Conservation (phyloP, 2,113 vertebrate species). For the Etheostoma spectabile region DNA sequence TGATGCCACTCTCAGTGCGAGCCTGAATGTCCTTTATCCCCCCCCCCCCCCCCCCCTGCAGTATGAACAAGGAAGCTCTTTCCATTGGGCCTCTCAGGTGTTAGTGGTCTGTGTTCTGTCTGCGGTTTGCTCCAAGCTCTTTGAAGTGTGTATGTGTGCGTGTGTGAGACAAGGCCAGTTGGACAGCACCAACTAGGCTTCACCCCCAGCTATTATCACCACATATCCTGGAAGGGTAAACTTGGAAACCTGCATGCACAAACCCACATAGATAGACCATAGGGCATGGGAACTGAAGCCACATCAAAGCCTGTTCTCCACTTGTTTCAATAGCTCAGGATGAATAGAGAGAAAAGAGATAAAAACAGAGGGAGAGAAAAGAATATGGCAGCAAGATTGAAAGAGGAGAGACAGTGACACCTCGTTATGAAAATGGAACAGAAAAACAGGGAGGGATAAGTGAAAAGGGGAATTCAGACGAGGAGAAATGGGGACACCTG, state of each 20-base stretch:
- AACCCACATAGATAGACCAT: slow-evolving; percentile 35
- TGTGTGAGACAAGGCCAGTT: background rate
- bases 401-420: slow-evolving; percentile 29
- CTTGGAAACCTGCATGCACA: slow-evolving; percentile 46
- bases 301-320: slow-evolving; percentile 58
- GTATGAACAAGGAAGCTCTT: slow-evolving; percentile 49
- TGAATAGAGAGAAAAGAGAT: slow-evolving; percentile 23
- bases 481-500: slow-evolving; percentile 29
- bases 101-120: slow-evolving; percentile 44
- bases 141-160: slow-evolving; percentile 40
- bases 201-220: slow-evolving; percentile 44
- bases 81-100: slow-evolving; percentile 41
- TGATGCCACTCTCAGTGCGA: slow-evolving; percentile 17
- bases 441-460: background rate
- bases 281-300: slow-evolving; percentile 56
- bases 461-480: slow-evolving; percentile 1
- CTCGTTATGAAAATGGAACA: slow-evolving; percentile 37
- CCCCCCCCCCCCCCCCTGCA: slow-evolving; percentile 37
- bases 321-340: slow-evolving; percentile 53
- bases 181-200: slow-evolving; percentile 15
- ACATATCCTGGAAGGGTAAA: slow-evolving; percentile 35
- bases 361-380: background rate
- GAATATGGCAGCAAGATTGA: slow-evolving; percentile 15
- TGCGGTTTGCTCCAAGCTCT: slow-evolving; percentile 40
- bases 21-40: slow-evolving; percentile 36